Conservation (phyloP, 2,113 vertebrate species). For the Stegostoma tigrinum region DNA sequence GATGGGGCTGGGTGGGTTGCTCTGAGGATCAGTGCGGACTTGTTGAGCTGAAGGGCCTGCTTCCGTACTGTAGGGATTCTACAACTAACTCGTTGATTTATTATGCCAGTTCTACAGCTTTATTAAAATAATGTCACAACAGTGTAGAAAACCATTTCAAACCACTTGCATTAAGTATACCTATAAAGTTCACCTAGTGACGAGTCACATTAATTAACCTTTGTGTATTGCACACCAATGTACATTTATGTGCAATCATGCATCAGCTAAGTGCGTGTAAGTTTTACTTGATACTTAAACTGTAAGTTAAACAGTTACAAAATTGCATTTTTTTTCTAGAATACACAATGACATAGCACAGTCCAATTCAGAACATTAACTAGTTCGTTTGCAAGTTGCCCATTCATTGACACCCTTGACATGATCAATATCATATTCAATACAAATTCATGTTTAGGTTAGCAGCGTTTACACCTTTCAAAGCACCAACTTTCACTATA, state of each 20-base stretch:
- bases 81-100: slow-evolving; percentile 50
- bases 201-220: slow-evolving; percentile 44
- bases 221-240: slow-evolving; percentile 40
- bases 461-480: neutral
- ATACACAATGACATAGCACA: neutral
- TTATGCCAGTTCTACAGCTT: slow-evolving; percentile 49
- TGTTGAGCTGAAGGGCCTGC: too few relatives aligned
- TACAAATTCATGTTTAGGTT: neutral
- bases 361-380: neutral
- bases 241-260: slow-evolving; percentile 39
- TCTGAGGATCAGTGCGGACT: too few relatives aligned
- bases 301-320: neutral
- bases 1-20: too few relatives aligned
- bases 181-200: slow-evolving; percentile 40
- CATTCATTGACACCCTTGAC: neutral
- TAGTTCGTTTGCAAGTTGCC: neutral
- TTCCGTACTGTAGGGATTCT: too few relatives aligned
- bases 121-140: slow-evolving; percentile 56
- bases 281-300: neutral
- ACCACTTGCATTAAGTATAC: slow-evolving; percentile 44
- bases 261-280: slow-evolving; percentile 39
- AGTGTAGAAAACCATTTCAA: slow-evolving; percentile 46
- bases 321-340: neutral
- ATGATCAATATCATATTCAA: neutral
- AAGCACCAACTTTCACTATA: neutral